Evolutionary conservation across 2,888 invertebrate genomes (phyloP).

Genomic region (Drosophila subquinaria): DNA sequence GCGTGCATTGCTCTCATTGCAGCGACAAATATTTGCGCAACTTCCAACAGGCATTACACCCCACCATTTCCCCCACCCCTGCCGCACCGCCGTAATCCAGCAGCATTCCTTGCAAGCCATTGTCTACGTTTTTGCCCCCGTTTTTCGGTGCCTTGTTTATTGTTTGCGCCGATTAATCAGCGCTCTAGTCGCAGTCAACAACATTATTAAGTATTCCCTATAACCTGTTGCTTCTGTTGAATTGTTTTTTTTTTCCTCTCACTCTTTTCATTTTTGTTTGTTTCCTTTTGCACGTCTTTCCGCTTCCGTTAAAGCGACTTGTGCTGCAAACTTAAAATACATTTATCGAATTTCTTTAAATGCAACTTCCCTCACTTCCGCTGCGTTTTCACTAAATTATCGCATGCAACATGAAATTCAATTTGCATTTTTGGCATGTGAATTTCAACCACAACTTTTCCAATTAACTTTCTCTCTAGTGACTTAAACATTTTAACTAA

Average conservation of each 20-base stretch:
- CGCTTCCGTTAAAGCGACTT: conserved; percentile 61
- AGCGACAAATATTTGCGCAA: conserved; percentile 74
- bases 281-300: conserved; percentile 43
- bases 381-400: conserved; percentile 38
- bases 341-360: conserved; percentile 55
- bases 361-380: conserved; percentile 52
- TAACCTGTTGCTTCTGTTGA: conserved; percentile 56
- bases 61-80: not conserved
- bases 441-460: conserved; percentile 17
- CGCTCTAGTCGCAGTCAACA: conserved; percentile 61
- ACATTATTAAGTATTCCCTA: conserved; percentile 32
- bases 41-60: conserved; percentile 25
- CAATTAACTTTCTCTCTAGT: conserved; percentile 40
- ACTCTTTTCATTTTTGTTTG: conserved; percentile 41
- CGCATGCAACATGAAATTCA: conserved; percentile 49
- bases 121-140: conserved; percentile 38
- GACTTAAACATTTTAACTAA: not conserved
- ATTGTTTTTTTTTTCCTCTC: conserved; percentile 23
- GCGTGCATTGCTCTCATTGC: conserved; percentile 80
- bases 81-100: not conserved
- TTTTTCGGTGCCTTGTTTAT: conserved; percentile 61
- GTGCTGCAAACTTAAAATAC: conserved; percentile 32
- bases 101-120: conserved; percentile 41
- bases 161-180: conserved; percentile 75
- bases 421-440: conserved; percentile 39